Conservation (phyloP, 2,797 vertebrate species). For the Martes flavigula region DNA sequence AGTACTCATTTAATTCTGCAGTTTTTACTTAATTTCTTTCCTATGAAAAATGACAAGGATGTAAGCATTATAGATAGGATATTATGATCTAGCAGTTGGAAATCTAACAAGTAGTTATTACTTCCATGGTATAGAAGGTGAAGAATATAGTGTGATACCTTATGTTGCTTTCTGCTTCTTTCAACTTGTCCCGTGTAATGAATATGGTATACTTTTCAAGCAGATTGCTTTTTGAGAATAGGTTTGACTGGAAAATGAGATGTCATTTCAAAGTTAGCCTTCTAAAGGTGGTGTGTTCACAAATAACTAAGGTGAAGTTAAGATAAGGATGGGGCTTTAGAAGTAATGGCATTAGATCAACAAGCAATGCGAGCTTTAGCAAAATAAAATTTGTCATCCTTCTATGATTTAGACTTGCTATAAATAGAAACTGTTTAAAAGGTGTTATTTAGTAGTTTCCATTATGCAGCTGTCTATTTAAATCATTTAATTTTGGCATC, state of each 20-base stretch:
- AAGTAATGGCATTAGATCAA: conserved; percentile 63
- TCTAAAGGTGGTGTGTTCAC: not conserved
- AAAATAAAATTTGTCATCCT: conserved; percentile 80
- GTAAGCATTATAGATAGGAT: not conserved
- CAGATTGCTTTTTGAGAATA: not conserved
- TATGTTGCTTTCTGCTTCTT: conserved; percentile 6
- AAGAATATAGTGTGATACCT: not conserved
- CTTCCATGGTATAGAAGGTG: not conserved
- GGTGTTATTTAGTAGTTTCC: conserved; percentile 86
- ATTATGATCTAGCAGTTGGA: not conserved
- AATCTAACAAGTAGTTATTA: conserved; percentile 28
- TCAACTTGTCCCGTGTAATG: not conserved
- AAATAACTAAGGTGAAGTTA: not conserved
- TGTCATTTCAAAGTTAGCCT: not conserved
- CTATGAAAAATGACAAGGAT: not conserved
- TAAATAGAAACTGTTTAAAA: conserved; percentile 86
- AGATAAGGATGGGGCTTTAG: not conserved
- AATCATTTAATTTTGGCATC: conserved; percentile 90
- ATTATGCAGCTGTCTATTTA: conserved; percentile 88
- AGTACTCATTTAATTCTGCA: not conserved
- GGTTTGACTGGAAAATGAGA: not conserved
- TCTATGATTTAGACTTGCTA: conserved; percentile 78
- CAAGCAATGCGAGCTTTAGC: conserved; percentile 36
- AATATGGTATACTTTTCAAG: not conserved
- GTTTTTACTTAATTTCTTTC: not conserved